phyloP scores from a whole-genome alignment of 1,140 invertebrate species.

The Drosophila subobscura region DNA sequence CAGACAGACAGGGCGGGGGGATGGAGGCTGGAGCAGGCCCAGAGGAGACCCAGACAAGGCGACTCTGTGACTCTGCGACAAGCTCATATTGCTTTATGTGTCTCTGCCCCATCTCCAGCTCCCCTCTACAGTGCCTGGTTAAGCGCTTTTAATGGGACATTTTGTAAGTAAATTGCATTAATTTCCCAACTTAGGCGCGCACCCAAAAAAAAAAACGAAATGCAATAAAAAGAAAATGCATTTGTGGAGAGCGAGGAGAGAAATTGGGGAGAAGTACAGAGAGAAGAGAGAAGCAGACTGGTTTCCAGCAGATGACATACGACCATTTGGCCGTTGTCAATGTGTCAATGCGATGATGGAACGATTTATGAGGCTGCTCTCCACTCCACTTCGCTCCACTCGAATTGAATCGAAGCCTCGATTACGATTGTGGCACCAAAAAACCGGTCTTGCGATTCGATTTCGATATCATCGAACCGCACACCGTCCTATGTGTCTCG shows the following conservation, averaged over 20 bases:
- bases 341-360: slow-evolving; percentile 69
- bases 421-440: slow-evolving; percentile 26
- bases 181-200: slow-evolving; percentile 58
- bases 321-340: slow-evolving; percentile 60
- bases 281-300: background rate
- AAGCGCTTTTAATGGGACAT: slow-evolving; percentile 74
- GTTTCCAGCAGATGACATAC: slow-evolving; percentile 33
- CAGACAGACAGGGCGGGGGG: background rate
- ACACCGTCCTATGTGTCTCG: too few species aligned
- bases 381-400: too few species aligned
- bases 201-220: slow-evolving; percentile 2
- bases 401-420: slow-evolving; percentile 7
- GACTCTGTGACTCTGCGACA: slow-evolving; percentile 52
- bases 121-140: slow-evolving; percentile 20
- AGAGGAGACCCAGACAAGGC: slow-evolving; percentile 44
- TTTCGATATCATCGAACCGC: slow-evolving; percentile 31
- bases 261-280: background rate
- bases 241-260: background rate
- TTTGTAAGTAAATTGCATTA: slow-evolving; percentile 79
- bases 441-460: slow-evolving; percentile 58
- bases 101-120: background rate
- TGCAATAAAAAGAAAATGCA: background rate
- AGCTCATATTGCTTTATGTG: slow-evolving; percentile 68
- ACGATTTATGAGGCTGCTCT: slow-evolving; percentile 64
- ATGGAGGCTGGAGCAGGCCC: background rate